These are phyloP conservation scores for Dolomedes plantarius DNA, from an alignment of 2,888 invertebrate genomes.

Conservation along the genomic window DNA sequence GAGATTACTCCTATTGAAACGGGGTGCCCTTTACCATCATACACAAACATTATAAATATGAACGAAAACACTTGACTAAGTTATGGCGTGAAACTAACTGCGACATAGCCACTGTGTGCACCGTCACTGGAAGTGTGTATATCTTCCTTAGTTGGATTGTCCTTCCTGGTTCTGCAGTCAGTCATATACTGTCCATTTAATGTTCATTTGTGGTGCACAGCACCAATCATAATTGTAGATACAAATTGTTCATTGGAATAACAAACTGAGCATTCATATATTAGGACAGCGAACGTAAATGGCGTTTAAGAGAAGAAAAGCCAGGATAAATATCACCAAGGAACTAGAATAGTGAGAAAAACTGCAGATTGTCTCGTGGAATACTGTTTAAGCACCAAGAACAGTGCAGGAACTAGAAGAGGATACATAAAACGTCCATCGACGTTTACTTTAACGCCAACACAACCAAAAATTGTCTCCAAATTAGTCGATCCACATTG, in stretches of 20 bases:
- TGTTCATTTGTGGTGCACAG: not conserved
- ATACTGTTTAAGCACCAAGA: conserved; percentile 63
- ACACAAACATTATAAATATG: conserved; percentile 35
- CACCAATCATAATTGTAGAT: not conserved
- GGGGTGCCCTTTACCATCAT: not conserved
- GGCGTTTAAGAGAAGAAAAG: not conserved
- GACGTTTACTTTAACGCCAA: not conserved
- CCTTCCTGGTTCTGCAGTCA: not conserved
- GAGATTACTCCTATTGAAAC: not conserved
- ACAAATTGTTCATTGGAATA: not conserved
- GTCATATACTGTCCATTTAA: not conserved
- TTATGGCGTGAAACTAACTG: conserved; percentile 38
- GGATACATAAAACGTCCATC: conserved; percentile 22
- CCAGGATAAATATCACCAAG: not conserved
- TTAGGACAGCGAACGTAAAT: not conserved
- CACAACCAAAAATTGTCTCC: too few species aligned
- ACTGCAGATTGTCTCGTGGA: conserved; percentile 17
- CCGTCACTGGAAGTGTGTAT: not conserved
- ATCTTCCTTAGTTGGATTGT: not conserved
- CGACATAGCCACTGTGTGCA: conserved; percentile 1
- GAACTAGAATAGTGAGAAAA: not conserved
- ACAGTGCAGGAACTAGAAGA: conserved; percentile 54
- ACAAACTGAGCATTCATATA: not conserved
- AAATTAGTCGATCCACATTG: not conserved
- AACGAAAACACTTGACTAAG: conserved; percentile 58